These are phyloP conservation scores for Vesta saturnalis DNA, from an alignment of 2,888 invertebrate species.

Conservation along the genomic window DNA sequence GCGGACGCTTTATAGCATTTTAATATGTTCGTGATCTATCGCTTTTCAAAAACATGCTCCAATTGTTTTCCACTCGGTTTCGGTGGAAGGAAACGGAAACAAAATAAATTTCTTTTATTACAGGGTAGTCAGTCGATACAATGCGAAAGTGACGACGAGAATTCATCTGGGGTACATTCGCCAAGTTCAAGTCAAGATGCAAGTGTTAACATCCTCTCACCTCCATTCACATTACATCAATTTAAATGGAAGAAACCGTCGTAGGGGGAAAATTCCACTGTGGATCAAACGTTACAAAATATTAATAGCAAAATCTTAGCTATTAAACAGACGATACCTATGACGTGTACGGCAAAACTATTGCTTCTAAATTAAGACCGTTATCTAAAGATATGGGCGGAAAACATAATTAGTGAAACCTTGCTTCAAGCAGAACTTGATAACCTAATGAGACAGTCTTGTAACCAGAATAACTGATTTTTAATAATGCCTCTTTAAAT, in stretches of 20 bases:
- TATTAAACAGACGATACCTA: constrained; percentile 2
- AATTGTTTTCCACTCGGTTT: neutral
- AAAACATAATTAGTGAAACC: neutral
- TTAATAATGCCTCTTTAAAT: neutral
- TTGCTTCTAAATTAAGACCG: neutral
- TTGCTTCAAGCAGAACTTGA: neutral
- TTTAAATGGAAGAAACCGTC: neutral
- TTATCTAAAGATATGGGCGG: neutral
- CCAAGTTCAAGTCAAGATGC: constrained; percentile 3
- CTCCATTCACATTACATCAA: neutral
- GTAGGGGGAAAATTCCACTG: neutral
- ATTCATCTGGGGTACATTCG: neutral
- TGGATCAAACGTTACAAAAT: neutral
- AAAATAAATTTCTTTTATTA: constrained; percentile 1
- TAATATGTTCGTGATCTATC: neutral
- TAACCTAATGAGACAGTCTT: neutral
- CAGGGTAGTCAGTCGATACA: neutral
- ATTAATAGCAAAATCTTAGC: neutral
- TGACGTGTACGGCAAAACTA: constrained; percentile 2
- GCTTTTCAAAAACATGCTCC: constrained; percentile 10
- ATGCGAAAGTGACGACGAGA: neutral
- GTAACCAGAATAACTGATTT: neutral
- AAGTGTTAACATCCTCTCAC: neutral
- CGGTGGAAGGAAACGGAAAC: neutral
- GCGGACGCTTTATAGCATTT: neutral